Base-by-base conservation (phyloP, 1,140 invertebrate species). In the Chymomyza costata region DNA sequence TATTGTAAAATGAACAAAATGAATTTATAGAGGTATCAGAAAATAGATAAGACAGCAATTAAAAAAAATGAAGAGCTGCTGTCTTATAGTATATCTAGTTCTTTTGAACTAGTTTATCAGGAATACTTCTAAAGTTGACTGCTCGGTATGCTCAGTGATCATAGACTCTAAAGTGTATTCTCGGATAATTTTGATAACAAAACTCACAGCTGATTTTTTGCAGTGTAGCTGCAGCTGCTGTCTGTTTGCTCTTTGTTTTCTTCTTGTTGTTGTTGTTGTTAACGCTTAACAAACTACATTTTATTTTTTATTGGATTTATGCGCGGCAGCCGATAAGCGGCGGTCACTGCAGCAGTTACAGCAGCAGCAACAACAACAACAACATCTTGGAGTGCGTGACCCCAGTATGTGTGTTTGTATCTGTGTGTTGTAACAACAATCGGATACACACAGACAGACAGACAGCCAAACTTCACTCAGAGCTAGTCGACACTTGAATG, bases 331-430 rank as follows among this genome's bases (percentile, higher is more conserved):
- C 47, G 57, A 68, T 68, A 58, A 57, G 53, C 48, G 41, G 30
- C n/a, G n/a, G n/a, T n/a, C n/a, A n/a, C 41, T 57, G 43, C 55
- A 49, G 46, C 56, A 47, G 32, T 56, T 57, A 8, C 52, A 52
- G 8, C n/a, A 40, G 17, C 7, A 43, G 13, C 37, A 43, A 38
- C 19, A 52, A 11, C 30, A 28, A 19, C 30, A 37, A 16, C 34
- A 25, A 15, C 45, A 50, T 19, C 45, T 16, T 41, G 51, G 65
- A 76, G 65, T 76, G 70, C 70, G 70, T 76, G 70, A 76, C 70
- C 70, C 70, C 70, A 3, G 32, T 25, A 8, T 25, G 21, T 25
- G 21, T 25, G 21, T 25, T 3, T 25, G 21, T 25, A 8, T 25
- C 3, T 25, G 21, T 25, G 21, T 25, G 21, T n/a, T 25, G 21